These are phyloP conservation scores for Melanostoma scalare DNA, from an alignment of 2,888 invertebrate species.

Conservation along the genomic window DNA sequence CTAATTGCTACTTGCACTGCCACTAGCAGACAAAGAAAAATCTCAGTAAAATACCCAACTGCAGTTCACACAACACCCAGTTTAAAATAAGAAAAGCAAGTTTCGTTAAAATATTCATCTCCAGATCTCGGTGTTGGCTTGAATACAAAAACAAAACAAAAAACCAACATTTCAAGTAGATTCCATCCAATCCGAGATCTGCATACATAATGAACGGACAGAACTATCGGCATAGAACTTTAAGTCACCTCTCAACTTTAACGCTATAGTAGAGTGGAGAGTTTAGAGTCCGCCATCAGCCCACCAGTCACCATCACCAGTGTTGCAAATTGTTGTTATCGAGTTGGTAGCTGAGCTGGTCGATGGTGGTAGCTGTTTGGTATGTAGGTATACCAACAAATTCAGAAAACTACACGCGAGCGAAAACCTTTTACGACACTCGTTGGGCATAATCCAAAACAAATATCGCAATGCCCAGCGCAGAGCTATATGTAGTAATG, in stretches of 20 bases:
- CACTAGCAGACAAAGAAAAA: neutral
- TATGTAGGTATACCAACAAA: constrained; percentile 9
- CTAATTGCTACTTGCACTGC: too few relatives aligned
- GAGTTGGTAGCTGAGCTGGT: too few relatives aligned
- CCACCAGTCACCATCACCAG: too few relatives aligned
- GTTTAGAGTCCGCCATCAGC: too few relatives aligned
- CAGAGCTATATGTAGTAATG: constrained; percentile 2
- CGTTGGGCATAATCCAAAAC: constrained; percentile 48
- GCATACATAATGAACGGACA: constrained; percentile 53
- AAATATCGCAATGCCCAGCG: constrained; percentile 45
- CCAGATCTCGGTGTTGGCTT: constrained; percentile 21
- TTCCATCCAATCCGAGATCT: constrained; percentile 47
- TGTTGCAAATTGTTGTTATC: too few relatives aligned
- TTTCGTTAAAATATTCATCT: constrained; percentile 57
- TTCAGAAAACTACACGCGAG: constrained; percentile 35
- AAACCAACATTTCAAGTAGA: constrained; percentile 37
- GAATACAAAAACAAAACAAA: constrained; percentile 21
- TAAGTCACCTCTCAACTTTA: constrained; percentile 38
- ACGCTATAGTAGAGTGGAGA: neutral
- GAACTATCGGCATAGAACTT: constrained; percentile 11
- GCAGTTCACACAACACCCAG: constrained; percentile 32
- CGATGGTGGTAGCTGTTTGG: neutral
- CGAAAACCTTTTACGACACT: constrained; percentile 10
- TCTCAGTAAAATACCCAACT: constrained; percentile 27
- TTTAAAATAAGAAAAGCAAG: constrained; percentile 37